These are phyloP conservation scores for Sphecodes monilicornis DNA, from an alignment of 2,888 invertebrate genomes.

Conservation along the genomic window DNA sequence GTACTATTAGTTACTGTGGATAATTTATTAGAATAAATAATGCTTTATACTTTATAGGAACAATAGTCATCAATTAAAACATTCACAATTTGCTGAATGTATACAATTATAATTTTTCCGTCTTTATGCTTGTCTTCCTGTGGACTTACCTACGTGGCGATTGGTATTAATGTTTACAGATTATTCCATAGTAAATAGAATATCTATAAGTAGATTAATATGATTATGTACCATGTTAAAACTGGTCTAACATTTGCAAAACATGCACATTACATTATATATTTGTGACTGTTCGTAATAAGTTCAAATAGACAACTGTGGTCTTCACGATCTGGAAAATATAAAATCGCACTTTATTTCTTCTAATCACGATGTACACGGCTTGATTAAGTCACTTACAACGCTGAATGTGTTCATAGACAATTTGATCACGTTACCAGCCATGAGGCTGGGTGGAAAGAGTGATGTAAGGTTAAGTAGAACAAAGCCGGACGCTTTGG, in stretches of 20 bases:
- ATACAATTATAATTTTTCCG: background rate
- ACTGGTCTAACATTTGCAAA: background rate
- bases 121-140: too few species aligned
- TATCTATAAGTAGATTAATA: background rate
- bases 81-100: background rate
- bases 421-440: background rate
- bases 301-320: background rate
- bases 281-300: background rate
- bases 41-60: background rate
- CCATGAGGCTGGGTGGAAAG: background rate
- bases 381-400: background rate
- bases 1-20: background rate
- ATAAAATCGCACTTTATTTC: background rate
- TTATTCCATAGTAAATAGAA: background rate
- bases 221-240: background rate
- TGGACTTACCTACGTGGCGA: background rate
- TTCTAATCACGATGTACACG: background rate
- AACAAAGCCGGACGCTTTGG: background rate
- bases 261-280: background rate
- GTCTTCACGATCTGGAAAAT: conserved; percentile 2
- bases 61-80: background rate
- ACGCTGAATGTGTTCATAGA: conserved; percentile 7
- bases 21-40: background rate
- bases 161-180: background rate
- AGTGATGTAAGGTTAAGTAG: background rate